Percentiles rank a stretch among this genome's conserved stretches.
These are phyloP conservation scores for Apamea crenata DNA, from an alignment of 2,888 invertebrate genomes.

Conservation along the genomic window DNA sequence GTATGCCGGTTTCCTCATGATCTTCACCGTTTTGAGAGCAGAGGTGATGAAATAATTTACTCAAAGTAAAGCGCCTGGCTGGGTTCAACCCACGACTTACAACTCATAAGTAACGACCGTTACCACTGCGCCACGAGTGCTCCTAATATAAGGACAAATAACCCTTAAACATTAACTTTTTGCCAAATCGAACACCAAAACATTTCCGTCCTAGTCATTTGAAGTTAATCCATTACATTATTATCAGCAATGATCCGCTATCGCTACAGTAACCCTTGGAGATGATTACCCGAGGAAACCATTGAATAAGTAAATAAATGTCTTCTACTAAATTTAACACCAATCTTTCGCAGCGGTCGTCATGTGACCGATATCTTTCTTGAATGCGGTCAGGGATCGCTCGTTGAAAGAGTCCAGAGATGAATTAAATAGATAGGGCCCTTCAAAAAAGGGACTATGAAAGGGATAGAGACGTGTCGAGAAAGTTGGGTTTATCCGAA, in stretches of 20 bases:
- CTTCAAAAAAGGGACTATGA: constrained; percentile 83
- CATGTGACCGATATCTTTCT: constrained; percentile 87
- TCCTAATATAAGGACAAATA: background rate
- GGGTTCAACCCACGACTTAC: background rate
- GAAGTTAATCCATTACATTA: constrained; percentile 73
- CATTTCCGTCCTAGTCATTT: constrained; percentile 47
- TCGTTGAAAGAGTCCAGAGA: constrained; percentile 88
- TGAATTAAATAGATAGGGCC: constrained; percentile 89
- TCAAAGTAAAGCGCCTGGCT: background rate
- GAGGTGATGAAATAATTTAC: background rate
- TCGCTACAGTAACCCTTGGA: constrained; percentile 80
- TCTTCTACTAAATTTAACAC: constrained; percentile 90
- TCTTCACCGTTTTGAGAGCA: background rate
- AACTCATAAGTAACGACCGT: background rate
- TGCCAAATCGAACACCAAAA: constrained; percentile 18
- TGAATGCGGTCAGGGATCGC: constrained; percentile 87
- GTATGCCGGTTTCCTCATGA: background rate
- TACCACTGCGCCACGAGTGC: background rate
- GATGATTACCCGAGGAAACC: constrained; percentile 83
- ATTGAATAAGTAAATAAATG: constrained; percentile 87
- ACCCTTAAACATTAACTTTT: background rate
- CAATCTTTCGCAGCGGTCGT: constrained; percentile 85
- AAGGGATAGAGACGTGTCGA: constrained; percentile 77
- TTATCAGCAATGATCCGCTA: constrained; percentile 72
- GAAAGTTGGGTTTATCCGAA: constrained; percentile 63